Conservation (phyloP, 1,140 invertebrate genomes). For the Thereuonema tuberculata region DNA sequence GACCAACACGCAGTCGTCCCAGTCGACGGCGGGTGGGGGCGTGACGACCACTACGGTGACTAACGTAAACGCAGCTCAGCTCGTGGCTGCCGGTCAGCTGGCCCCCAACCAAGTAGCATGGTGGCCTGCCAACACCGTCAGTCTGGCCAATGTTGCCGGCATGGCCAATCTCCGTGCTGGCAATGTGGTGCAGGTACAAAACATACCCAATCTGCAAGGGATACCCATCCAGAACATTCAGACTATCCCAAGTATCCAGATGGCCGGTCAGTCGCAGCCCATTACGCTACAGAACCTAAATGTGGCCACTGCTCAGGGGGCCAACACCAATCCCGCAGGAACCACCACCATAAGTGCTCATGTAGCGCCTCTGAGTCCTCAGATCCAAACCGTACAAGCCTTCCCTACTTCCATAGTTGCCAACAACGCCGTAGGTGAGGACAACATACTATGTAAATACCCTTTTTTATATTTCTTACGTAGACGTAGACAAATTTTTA, state of each 20-base stretch:
- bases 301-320: slow-evolving; percentile 16
- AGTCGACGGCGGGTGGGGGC: slow-evolving; percentile 5
- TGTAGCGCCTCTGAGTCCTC: slow-evolving; percentile 25
- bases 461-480: no score
- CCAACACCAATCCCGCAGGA: slow-evolving; percentile 16
- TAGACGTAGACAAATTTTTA: no score
- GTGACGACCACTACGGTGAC: slow-evolving; percentile 8
- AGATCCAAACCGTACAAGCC: slow-evolving; percentile 23
- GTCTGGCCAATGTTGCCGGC: slow-evolving; percentile 15
- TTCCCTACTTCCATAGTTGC: neutral
- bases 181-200: slow-evolving; percentile 30
- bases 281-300: slow-evolving; percentile 26
- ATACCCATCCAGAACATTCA: slow-evolving; percentile 21
- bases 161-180: slow-evolving; percentile 22
- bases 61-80: slow-evolving; percentile 1
- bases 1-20: slow-evolving; percentile 10
- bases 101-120: neutral
- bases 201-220: slow-evolving; percentile 24
- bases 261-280: slow-evolving; percentile 23
- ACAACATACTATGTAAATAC: no score
- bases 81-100: neutral
- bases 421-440: slow-evolving; percentile 28
- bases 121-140: neutral
- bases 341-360: slow-evolving; percentile 17
- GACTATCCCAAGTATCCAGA: slow-evolving; percentile 20